Percentiles rank a stretch among this genome's conserved stretches.
Conservation (phyloP, 2,797 vertebrate species). For the Xiphorhynchus erythropygius region DNA sequence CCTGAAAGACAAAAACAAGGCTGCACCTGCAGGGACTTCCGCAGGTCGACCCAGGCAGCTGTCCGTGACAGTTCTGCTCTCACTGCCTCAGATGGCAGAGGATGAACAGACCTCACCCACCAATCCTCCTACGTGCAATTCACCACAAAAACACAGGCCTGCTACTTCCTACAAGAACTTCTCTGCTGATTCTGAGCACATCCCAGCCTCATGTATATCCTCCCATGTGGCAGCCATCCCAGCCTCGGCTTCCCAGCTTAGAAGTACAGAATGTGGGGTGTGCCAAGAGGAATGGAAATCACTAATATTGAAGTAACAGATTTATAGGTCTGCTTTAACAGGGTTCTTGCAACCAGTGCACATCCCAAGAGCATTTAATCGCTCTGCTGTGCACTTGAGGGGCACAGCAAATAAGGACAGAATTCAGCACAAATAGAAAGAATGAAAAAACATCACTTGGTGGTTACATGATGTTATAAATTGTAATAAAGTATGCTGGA, state of each 20-base stretch:
- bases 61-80: background rate
- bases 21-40: background rate
- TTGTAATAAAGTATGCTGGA: background rate
- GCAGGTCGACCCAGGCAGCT: background rate
- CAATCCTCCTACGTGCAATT: background rate
- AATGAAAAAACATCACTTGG: background rate
- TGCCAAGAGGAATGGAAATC: background rate
- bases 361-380: background rate
- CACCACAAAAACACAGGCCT: background rate
- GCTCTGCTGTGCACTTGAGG: background rate
- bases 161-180: background rate
- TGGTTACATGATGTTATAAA: background rate
- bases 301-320: background rate
- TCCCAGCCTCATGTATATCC: background rate
- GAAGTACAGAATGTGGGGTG: background rate
- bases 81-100: background rate
- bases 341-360: background rate
- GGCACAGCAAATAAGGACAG: background rate
- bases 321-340: background rate
- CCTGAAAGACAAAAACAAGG: background rate
- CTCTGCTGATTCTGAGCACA: background rate
- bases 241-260: background rate
- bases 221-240: fast-evolving
- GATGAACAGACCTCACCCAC: background rate
- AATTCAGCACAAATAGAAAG: background rate